Conservation (phyloP, 2,113 vertebrate species). For the Osmerus eperlanus region DNA sequence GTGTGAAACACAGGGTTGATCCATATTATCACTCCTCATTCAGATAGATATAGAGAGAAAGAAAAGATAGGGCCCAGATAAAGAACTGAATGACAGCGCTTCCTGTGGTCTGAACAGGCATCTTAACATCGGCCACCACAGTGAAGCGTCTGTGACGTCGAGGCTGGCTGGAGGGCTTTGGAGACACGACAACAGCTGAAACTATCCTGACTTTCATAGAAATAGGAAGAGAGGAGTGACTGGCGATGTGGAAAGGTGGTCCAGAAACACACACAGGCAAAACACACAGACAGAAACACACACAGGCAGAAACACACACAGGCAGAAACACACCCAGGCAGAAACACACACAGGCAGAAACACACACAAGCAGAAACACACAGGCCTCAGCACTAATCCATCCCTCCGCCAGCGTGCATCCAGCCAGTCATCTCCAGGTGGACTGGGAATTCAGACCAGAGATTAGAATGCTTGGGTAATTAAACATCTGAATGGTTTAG, state of each 20-base stretch:
- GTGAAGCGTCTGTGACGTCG: neutral
- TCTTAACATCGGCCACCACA: too few relatives aligned
- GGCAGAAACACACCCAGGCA: slow-evolving; percentile 8
- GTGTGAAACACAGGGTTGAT: too few relatives aligned
- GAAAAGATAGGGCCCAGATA: too few relatives aligned
- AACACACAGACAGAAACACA: slow-evolving; percentile 27
- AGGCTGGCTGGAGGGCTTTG: neutral
- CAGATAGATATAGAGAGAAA: too few relatives aligned
- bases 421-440: neutral
- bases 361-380: neutral
- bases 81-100: too few relatives aligned
- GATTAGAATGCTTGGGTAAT: slow-evolving; percentile 36
- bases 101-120: too few relatives aligned
- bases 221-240: neutral
- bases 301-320: slow-evolving; percentile 32
- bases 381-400: neutral
- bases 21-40: too few relatives aligned
- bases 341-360: slow-evolving; percentile 9
- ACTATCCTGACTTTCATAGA: neutral
- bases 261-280: slow-evolving; percentile 2
- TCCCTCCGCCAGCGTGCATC: neutral
- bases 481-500: slow-evolving; percentile 40
- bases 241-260: neutral
- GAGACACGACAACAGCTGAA: neutral
- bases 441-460: slow-evolving; percentile 2